phyloP scores from a whole-genome alignment of 2,797 vertebrate species.

The Botia almorhae region DNA sequence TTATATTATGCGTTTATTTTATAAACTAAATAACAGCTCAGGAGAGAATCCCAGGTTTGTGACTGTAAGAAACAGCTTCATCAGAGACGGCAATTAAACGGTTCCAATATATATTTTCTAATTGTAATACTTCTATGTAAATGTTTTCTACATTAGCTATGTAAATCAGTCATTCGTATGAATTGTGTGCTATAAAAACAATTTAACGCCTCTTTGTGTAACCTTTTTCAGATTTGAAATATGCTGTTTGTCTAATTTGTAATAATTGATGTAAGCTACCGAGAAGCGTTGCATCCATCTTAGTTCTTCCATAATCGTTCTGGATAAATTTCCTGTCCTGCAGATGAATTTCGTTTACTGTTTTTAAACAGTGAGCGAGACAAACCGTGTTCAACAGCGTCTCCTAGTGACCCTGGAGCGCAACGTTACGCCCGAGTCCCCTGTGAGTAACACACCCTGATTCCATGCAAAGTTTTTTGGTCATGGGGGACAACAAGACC shows the following conservation, averaged over 20 bases:
- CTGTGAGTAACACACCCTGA: background rate
- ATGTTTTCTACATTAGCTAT: background rate
- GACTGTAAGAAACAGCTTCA: background rate
- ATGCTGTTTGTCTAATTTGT: slow-evolving; percentile 18
- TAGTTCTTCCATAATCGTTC: slow-evolving; percentile 3
- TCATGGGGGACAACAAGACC: background rate
- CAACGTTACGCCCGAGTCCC: background rate
- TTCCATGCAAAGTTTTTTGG: background rate
- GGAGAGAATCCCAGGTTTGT: background rate
- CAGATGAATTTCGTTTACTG: slow-evolving; percentile 1
- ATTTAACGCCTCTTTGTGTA: slow-evolving; percentile 10
- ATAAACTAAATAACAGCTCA: background rate
- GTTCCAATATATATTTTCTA: background rate
- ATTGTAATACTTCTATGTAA: too few species aligned
- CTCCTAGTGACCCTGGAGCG: slow-evolving; percentile 70
- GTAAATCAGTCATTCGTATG: slow-evolving; percentile 1
- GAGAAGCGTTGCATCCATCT: slow-evolving; percentile 29
- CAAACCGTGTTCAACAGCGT: slow-evolving; percentile 64
- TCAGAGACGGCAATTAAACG: background rate
- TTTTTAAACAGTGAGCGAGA: slow-evolving; percentile 13
- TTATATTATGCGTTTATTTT: too few species aligned
- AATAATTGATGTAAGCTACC: slow-evolving; percentile 15
- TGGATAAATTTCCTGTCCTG: slow-evolving; percentile 18
- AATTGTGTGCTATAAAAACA: slow-evolving; percentile 6
- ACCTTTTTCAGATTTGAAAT: slow-evolving; percentile 6